A percentile compares a stretch with the other conserved stretches of the same genome.
These are phyloP conservation scores for Delphinus delphis DNA, from an alignment of 2,113 vertebrate species.

Conservation along the genomic window DNA sequence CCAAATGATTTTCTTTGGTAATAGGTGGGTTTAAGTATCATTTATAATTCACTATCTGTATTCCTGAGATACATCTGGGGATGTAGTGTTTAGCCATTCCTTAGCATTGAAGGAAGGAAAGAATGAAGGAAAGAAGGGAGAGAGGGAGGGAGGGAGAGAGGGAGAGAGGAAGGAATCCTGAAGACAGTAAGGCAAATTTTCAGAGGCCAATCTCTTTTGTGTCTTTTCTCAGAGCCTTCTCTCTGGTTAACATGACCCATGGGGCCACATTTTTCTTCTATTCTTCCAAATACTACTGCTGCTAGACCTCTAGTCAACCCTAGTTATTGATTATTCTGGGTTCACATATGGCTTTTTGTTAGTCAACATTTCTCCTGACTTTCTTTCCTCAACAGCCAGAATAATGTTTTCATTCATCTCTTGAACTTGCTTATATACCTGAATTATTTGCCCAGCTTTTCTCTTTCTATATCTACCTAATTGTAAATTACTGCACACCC, in stretches of 20 bases:
- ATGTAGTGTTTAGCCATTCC: background rate
- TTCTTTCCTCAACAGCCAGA: background rate
- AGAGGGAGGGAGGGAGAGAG: background rate
- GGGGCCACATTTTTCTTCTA: background rate
- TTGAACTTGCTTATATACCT: background rate
- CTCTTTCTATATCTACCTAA: background rate
- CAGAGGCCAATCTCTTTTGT: background rate
- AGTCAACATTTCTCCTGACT: background rate
- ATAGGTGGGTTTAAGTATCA: background rate
- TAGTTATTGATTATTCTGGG: background rate
- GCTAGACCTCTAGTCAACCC: background rate
- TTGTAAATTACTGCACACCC: background rate
- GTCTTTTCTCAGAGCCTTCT: background rate
- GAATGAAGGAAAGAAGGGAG: background rate
- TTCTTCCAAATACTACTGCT: background rate
- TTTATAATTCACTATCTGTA: conserved; percentile 16
- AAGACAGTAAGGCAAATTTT: background rate
- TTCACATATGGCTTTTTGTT: background rate
- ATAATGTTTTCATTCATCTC: background rate
- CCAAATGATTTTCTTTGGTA: background rate
- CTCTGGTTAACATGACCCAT: background rate
- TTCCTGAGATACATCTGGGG: background rate
- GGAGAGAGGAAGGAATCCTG: background rate
- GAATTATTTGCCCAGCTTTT: background rate
- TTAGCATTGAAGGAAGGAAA: background rate